Base-by-base conservation (phyloP, 2,888 invertebrate genomes). In the Sthenelais limicola region DNA sequence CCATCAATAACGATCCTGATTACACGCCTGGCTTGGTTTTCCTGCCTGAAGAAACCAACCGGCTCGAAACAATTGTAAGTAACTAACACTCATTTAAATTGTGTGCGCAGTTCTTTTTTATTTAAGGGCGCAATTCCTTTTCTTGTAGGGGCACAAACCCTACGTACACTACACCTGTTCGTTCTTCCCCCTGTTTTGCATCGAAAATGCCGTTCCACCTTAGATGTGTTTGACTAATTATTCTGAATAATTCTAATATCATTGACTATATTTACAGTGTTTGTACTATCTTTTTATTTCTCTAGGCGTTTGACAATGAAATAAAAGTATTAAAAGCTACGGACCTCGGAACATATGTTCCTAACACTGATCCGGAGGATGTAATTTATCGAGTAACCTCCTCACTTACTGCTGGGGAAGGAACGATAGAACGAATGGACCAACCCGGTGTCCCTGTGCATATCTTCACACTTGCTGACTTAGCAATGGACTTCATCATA, bases 381-480 rank as follows among this genome's bases (percentile, higher is more conserved):
- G 79, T 84, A 0, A 69, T 80, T 21, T 85, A 82, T 76, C 76
- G 74, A 7, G 76, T 85, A 15, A 81, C 80, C 18, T 76, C 77
- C 15, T 77, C 80, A 2, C 78, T 85, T 24, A 76, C 76, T 3
- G 75, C 77, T 5, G 80, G 75, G 12, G 82, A 84, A 58, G 85
- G 85, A 4, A 74, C 77, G 24, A 48, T 85, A n/a, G 84, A 84
- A 70, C 81, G 83, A 70, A 75, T 82, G 0, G 80, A 82, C 47
- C 75, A 75, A 24, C 84, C 83, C 3, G 81, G 80, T 73, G 75
- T 77, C 30, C 78, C 80, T 1, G 77, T 84, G n/a, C 69, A 72
- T 30, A 75, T 74, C n/a, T 85, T 86, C 72, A 84, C 82, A 5
- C 83, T 82, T 77, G 82, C 80, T 28, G 85, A 87, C 74, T 79